Base-by-base conservation (phyloP, 2,888 invertebrate genomes). In the Sphaeridia pumilis region DNA sequence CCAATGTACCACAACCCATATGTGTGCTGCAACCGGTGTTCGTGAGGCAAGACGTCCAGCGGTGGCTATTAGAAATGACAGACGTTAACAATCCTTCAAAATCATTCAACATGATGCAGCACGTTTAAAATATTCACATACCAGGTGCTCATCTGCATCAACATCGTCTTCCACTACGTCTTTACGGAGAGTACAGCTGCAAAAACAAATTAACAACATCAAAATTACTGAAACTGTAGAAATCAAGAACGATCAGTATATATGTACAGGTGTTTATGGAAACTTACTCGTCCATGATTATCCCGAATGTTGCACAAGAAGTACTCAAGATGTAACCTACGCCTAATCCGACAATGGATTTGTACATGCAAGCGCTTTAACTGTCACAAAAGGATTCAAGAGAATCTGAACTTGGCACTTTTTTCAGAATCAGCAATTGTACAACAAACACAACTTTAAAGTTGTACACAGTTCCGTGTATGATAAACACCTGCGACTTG, bases 1-100 rank as follows among this genome's bases (percentile, higher is more conserved):
- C 79, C 78, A 69, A 79, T 83, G 71, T 81, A 90, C 94, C 94
- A 95, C 71, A 94, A 77, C 73, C 89, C 89, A 72, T 94, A 95
- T 62, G 84, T 82, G 74, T 87, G 89, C 72, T 95, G 92, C 67
- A 95, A 75, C 71, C 84, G 84, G 72, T 95, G 93, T 73, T 94
- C 90, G 63, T 84, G 82, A 58, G 83, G 80, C 55, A 82, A 84
- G 69, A 87, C 84, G 68, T 80, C 80, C 65, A 83, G 70, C 14
- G 82, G 79, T 56, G 80, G 77, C 73, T 76, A 65, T 38, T 68
- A 55, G 28, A 38, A 41, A 43, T n/a, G n/a, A n/a, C n/a, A n/a
- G n/a, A n/a, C n/a, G n/a, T n/a, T n/a, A n/a, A n/a, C n/a, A 34
- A 34, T n/a, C n/a, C n/a, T n/a, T n/a, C n/a, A n/a, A n/a, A n/a